phyloP scores from a whole-genome alignment of 2,888 invertebrate genomes.

The Geophilus truncorum region DNA sequence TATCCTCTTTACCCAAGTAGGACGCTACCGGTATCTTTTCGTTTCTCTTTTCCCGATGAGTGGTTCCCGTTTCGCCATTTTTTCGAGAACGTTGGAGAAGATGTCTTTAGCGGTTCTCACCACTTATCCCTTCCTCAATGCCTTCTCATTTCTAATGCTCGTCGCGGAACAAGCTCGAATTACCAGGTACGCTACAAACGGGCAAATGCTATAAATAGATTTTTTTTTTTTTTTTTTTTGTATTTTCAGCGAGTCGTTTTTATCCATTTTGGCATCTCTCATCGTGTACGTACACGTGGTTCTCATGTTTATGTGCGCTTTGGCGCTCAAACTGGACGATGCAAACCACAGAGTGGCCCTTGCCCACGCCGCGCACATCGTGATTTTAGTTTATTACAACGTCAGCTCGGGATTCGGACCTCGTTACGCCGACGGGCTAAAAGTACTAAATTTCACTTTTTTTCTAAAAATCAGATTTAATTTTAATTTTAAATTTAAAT shows the following conservation, averaged over 20 bases:
- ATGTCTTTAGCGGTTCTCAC: background rate
- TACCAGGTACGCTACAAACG: background rate
- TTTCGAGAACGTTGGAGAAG: background rate
- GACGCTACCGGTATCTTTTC: background rate
- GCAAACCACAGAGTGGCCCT: background rate
- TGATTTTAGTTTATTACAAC: conserved; percentile 18
- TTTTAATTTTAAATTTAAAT: no score
- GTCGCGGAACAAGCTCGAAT: conserved; percentile 27
- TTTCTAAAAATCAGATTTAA: no score
- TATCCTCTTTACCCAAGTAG: background rate
- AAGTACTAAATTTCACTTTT: no score
- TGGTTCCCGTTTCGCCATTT: background rate
- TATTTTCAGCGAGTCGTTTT: conserved; percentile 25
- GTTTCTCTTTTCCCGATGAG: background rate
- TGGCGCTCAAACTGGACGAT: conserved; percentile 30
- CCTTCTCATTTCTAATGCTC: conserved; percentile 31
- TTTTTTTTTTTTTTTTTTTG: conserved; percentile 5
- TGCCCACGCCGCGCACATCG: conserved; percentile 7
- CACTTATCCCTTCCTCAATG: conserved; percentile 29
- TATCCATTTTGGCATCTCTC: background rate
- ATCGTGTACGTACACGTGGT: conserved; percentile 29
- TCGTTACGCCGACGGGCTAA: conserved; percentile 30
- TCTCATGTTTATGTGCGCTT: conserved; percentile 30
- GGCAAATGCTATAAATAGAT: background rate
- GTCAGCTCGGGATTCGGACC: background rate